Evolutionary conservation across 2,797 vertebrate genomes (phyloP), one percentile per base, ranked within the genome.

Genomic region (Chloroceryle amazona): DNA sequence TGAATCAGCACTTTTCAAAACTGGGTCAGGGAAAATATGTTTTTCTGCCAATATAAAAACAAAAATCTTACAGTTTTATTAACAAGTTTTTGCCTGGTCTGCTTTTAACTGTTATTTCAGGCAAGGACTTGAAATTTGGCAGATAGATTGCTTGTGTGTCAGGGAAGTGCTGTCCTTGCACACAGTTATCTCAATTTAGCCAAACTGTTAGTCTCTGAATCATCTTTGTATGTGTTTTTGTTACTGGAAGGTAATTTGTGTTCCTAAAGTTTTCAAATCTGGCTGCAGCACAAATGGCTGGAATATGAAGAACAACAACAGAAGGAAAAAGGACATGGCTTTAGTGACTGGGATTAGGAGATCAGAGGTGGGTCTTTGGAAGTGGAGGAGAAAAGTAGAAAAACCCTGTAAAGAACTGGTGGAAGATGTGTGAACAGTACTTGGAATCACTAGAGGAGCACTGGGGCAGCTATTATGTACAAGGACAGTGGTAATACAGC

Each of bases 1-100:
- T 91, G 81, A 94, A 88, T 95, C 90, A 90, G 87, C 94, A 57
- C n/a, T 94, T 94, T 90, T 75, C 23, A 67, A 90, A 96, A 94
- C 72, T 84, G 58, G 91, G 91, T 89, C 85, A 94, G 70, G 82
- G 80, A 96, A 94, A 96, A 95, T 60, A 75, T 57, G 29, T 35
- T 88, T 81, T 93, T 70, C 67, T 93, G 73, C 85, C 82, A 95
- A 54, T 93, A 91, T 84, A 87, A 52, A 92, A 93, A 70, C 85
- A 90, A 90, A 82, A 93, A 75, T 76, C 66, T 70, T 58, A 66
- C 20, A 51, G 62, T 83, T 94, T 90, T 95, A 94, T 86, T 93
- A 86, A 58, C 58, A 84, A 79, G 42, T 44, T 95, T 92, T 88
- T 76, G 13, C 85, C 35, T 47, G 28, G 84, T 92, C 86, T 82